Evolutionary conservation across 2,797 vertebrate genomes (phyloP), one percentile per base, ranked within the genome.

Genomic region (Acridotheres tristis): DNA sequence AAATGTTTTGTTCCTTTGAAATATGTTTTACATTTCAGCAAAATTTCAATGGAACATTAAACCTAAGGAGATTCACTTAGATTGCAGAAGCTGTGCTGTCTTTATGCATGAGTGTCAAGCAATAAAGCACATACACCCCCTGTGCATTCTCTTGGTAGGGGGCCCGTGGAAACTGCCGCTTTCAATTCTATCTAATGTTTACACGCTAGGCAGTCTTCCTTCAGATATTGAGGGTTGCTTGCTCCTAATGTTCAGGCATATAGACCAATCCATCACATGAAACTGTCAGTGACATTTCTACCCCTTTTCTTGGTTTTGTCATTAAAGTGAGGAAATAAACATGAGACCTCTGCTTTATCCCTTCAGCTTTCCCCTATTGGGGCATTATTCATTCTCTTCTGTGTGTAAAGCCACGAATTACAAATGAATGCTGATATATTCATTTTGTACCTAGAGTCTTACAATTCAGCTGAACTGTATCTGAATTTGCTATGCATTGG

Each of bases 21-120:
- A 95, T 96, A 90, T 91, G 66, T 80, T 94, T 95, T 96, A 90
- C 74, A 87, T 96, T 96, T 93, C 94, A 95, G 89, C 53, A 88
- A 93, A 91, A 96, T 94, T 95, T 94, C 85, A 90, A 88, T 94
- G 93, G 96, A 95, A 96, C 85, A 94, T 96, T 96, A 96, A 96
- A 91, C 86, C 77, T 87, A 87, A 95, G 88, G 83, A 95, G 71
- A 89, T 89, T 85, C 80, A 85, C 71, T 94, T 92, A 94, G 85
- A 85, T 51, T 89, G 53, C 67, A 92, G 88, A 90, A 94, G 72
- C 86, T 81, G 77, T 75, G 67, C 77, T 91, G 90, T 92, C 93
- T 87, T 94, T 92, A 88, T 94, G 93, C 74, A 92, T 87, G 68
- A 96, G 57, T 68, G 81, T 96, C 88, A 94, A 94, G 78, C 83